phyloP scores from a whole-genome alignment of 2,888 invertebrate species.

The Melanotus villosus region DNA sequence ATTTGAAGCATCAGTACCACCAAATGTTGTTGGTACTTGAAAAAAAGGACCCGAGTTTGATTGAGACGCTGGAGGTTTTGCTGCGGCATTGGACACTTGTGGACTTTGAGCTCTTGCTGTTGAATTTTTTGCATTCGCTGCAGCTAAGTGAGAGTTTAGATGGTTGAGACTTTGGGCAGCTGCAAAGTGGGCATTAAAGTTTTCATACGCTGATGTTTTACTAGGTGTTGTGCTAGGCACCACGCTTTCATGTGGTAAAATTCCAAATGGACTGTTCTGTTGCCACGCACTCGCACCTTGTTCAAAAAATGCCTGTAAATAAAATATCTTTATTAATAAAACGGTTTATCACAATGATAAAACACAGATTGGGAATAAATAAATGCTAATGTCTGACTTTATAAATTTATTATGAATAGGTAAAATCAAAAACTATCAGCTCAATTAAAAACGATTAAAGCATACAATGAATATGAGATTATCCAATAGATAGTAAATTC shows the following conservation, averaged over 20 bases:
- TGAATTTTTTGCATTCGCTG: conserved; percentile 71
- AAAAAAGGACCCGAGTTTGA: conserved; percentile 74
- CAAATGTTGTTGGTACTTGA: conserved; percentile 74
- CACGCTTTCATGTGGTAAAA: conserved; percentile 84
- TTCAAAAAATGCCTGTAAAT: conserved; percentile 76
- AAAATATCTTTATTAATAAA: background rate
- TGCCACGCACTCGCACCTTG: conserved; percentile 81
- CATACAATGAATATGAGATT: too few relatives aligned
- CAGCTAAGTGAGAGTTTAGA: conserved; percentile 75
- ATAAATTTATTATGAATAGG: too few relatives aligned
- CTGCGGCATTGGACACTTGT: conserved; percentile 65
- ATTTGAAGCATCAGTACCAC: conserved; percentile 64
- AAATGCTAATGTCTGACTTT: too few relatives aligned
- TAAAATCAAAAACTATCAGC: too few relatives aligned
- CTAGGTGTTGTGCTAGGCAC: conserved; percentile 75
- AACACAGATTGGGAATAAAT: too few relatives aligned
- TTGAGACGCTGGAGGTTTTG: conserved; percentile 68
- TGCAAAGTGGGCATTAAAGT: conserved; percentile 80
- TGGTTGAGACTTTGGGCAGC: conserved; percentile 78
- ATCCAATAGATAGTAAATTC: too few relatives aligned
- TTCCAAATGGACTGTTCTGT: conserved; percentile 84
- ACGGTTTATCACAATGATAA: background rate
- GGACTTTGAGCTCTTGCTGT: conserved; percentile 69
- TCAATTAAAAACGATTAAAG: too few relatives aligned
- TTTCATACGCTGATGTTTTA: conserved; percentile 73